Conservation (phyloP, 1,140 invertebrate species). For the Halotydeus destructor region DNA sequence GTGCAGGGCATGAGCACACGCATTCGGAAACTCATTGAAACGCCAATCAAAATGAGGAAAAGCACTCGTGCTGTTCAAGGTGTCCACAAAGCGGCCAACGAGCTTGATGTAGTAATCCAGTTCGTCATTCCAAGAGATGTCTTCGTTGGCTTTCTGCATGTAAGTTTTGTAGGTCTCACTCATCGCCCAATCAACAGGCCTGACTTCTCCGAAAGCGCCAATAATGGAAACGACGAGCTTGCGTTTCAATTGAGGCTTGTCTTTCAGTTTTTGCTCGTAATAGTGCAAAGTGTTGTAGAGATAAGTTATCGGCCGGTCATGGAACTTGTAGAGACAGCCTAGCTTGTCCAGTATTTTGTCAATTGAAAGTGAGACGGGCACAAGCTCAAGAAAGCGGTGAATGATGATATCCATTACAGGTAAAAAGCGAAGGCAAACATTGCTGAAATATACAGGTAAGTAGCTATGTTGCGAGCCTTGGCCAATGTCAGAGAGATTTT, state of each 20-base stretch:
- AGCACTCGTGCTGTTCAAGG: conserved; percentile 41
- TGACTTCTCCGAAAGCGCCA: conserved; percentile 53
- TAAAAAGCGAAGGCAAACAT: conserved; percentile 82
- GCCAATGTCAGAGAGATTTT: conserved; percentile 43
- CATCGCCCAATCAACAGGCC: conserved; percentile 61
- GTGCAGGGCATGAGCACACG: conserved; percentile 73
- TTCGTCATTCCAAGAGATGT: conserved; percentile 57
- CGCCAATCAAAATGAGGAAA: conserved; percentile 80
- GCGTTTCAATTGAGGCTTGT: conserved; percentile 54
- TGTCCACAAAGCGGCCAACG: conserved; percentile 58
- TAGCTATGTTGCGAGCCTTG: conserved; percentile 42
- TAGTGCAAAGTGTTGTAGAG: conserved; percentile 90
- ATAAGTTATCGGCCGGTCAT: conserved; percentile 85
- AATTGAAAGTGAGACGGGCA: conserved; percentile 43
- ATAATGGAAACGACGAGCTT: conserved; percentile 63
- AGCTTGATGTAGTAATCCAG: conserved; percentile 69
- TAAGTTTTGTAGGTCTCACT: conserved; percentile 65
- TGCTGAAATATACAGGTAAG: conserved; percentile 78
- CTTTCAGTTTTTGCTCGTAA: conserved; percentile 68
- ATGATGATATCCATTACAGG: conserved; percentile 68
- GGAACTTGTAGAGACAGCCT: conserved; percentile 84
- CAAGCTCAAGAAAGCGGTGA: conserved; percentile 69
- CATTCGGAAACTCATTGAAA: conserved; percentile 91
- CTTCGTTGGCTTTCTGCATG: conserved; percentile 36
- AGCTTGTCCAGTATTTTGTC: conserved; percentile 74